Percentiles rank a stretch among this genome's conserved stretches.
phyloP scores from a whole-genome alignment of 2,888 invertebrate genomes.

The Drosophila kanekoi region DNA sequence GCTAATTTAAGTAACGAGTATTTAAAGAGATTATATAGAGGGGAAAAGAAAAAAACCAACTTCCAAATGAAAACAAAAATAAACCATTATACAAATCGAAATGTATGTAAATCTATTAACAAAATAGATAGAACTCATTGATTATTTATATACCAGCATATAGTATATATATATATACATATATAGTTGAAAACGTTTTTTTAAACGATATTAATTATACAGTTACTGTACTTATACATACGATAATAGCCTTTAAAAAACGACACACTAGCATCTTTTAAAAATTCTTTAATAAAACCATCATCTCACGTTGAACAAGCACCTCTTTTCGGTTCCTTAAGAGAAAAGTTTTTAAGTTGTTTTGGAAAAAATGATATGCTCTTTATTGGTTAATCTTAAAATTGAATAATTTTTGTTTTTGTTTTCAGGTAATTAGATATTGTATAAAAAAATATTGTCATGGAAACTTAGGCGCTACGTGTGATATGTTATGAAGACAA shows the following conservation, averaged over 20 bases:
- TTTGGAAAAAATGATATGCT: conserved; percentile 42
- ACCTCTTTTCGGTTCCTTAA: background rate
- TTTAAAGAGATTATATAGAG: conserved; percentile 49
- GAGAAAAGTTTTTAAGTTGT: background rate
- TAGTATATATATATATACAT: conserved; percentile 63
- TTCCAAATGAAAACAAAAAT: conserved; percentile 37
- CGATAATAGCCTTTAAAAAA: conserved; percentile 68
- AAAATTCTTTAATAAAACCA: conserved; percentile 74
- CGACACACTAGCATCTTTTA: conserved; percentile 78
- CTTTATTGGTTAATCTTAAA: conserved; percentile 53
- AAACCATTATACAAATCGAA: conserved; percentile 64
- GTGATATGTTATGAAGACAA: conserved; percentile 62
- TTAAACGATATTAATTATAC: conserved; percentile 73
- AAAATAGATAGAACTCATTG: conserved; percentile 77
- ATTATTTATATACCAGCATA: conserved; percentile 68
- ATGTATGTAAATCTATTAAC: conserved; percentile 62
- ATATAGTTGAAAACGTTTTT: conserved; percentile 72
- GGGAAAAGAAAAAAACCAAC: conserved; percentile 22
- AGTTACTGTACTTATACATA: conserved; percentile 74
- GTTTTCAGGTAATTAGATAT: conserved; percentile 37
- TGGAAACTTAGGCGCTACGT: conserved; percentile 64
- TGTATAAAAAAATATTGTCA: conserved; percentile 74
- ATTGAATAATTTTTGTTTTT: conserved; percentile 14
- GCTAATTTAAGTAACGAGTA: conserved; percentile 59
- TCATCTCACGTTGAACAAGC: conserved; percentile 72